Evolutionary conservation across 2,113 vertebrate genomes (phyloP), one percentile per base, ranked within the genome.

Genomic region (Microcebus murinus): DNA sequence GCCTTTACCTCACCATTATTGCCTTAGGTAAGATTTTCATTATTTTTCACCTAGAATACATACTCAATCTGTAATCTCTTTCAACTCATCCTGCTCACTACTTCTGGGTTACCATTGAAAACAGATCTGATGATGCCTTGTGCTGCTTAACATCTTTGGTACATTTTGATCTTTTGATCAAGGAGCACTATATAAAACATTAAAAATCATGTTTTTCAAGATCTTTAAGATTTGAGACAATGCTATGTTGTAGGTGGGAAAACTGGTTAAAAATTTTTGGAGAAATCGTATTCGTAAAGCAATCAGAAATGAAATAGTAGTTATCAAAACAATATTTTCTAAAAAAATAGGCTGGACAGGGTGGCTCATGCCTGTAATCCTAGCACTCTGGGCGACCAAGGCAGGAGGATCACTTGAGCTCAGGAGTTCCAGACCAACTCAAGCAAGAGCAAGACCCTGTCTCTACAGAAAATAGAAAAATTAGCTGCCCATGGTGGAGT

Each of bases 121-220:
- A 86, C 42, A 65, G 31, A n/a, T 80, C 68, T 67, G 27, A 61
- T 74, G 48, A 61, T 70, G 39, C n/a, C 13, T 61, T 8, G 5
- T 81, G 27, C 55, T 76, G 50, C 80, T 92, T 70, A 87, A 61
- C 93, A 76, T 82, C 39, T 86, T 67, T 50, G n/a, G 36, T 74
- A 86, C 48, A 74, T 94, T 89, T 88, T 74, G n/a, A 90, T 82
- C 29, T 95, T 76, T 93, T 82, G 21, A 65, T 86, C 55, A 57
- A 55, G 67, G 57, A 86, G 80, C 9, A 67, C 21, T 90, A 3
- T 39, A 2, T 74, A 80, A 89, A 89, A 77, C 68, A 27, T 77
- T 74, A 89, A 70, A 83, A 83, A 23, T 8, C 5, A 27, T 55
- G n/a, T 83, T 82, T 71, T 95, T 76, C n/a, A 68, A 87, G 8